These are phyloP conservation scores for Diachasmimorpha longicaudata DNA, from an alignment of 1,140 invertebrate species.

Conservation along the genomic window DNA sequence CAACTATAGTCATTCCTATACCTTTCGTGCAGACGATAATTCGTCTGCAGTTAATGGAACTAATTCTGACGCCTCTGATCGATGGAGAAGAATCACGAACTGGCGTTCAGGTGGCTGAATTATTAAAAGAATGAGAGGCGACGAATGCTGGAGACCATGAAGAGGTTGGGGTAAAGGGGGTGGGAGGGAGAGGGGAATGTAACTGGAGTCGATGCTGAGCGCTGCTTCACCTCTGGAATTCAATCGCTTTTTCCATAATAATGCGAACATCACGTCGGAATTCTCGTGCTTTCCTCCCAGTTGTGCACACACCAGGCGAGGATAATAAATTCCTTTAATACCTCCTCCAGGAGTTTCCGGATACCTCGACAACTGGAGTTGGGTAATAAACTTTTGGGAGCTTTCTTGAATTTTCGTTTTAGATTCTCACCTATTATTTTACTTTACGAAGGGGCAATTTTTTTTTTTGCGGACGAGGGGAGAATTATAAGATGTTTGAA, in stretches of 20 bases:
- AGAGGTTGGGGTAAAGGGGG: no score
- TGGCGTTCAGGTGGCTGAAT: not conserved
- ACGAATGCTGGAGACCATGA: not conserved
- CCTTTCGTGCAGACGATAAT: not conserved
- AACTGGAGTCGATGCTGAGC: not conserved
- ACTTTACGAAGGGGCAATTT: not conserved
- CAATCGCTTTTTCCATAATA: not conserved
- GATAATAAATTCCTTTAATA: slow-evolving; percentile 5
- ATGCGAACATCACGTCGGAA: not conserved
- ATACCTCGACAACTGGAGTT: not conserved
- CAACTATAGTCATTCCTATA: not conserved
- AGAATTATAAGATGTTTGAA: not conserved
- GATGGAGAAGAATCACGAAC: not conserved
- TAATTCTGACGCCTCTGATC: not conserved
- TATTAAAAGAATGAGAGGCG: not conserved
- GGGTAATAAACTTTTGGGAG: not conserved
- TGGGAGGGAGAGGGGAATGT: no score
- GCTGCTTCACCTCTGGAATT: not conserved
- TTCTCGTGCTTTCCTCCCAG: not conserved
- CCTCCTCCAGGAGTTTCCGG: not conserved
- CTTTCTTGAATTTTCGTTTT: not conserved
- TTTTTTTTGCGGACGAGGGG: not conserved
- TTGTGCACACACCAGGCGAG: not conserved
- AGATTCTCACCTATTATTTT: not conserved
- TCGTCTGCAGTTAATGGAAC: not conserved